Conservation (phyloP, 1,140 invertebrate genomes). For the Ceratoteleas bidentatus region DNA sequence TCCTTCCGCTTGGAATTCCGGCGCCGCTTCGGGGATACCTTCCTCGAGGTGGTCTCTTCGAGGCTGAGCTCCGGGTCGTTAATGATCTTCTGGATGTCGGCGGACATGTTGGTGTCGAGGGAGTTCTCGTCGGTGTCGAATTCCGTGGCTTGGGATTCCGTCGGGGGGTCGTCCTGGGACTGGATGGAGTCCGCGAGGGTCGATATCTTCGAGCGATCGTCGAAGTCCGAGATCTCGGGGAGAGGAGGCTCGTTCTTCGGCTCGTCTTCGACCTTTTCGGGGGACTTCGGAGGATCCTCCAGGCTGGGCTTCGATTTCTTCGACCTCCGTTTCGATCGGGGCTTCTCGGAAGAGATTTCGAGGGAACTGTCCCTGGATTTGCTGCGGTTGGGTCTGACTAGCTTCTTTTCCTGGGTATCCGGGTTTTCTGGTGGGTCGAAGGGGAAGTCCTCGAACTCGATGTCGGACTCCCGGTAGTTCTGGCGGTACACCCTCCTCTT, state of each 20-base stretch:
- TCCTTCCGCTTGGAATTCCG: too few species aligned
- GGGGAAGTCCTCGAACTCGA: conserved; percentile 57
- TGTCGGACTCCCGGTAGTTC: conserved; percentile 64
- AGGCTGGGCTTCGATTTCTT: neutral
- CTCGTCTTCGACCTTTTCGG: neutral
- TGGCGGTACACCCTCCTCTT: conserved; percentile 61
- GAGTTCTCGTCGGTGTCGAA: conserved; percentile 74
- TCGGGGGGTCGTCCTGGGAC: too few species aligned
- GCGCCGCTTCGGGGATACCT: too few species aligned
- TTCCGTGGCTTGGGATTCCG: conserved; percentile 20
- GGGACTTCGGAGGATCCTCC: too few species aligned
- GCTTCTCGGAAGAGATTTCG: too few species aligned
- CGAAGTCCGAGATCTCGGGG: too few species aligned
- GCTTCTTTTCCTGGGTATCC: too few species aligned
- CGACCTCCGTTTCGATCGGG: neutral
- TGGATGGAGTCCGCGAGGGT: conserved; percentile 5
- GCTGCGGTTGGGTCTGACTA: too few species aligned
- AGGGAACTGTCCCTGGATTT: too few species aligned
- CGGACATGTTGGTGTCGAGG: conserved; percentile 65
- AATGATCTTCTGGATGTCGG: conserved; percentile 68
- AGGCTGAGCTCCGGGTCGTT: conserved; percentile 68
- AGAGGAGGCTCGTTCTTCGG: neutral
- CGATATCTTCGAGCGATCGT: conserved; percentile 12
- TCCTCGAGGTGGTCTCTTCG: conserved; percentile 10
- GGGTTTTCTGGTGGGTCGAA: conserved; percentile 28